These are phyloP conservation scores for Pachycephala philippinensis DNA, from an alignment of 2,113 vertebrate genomes.

Conservation along the genomic window DNA sequence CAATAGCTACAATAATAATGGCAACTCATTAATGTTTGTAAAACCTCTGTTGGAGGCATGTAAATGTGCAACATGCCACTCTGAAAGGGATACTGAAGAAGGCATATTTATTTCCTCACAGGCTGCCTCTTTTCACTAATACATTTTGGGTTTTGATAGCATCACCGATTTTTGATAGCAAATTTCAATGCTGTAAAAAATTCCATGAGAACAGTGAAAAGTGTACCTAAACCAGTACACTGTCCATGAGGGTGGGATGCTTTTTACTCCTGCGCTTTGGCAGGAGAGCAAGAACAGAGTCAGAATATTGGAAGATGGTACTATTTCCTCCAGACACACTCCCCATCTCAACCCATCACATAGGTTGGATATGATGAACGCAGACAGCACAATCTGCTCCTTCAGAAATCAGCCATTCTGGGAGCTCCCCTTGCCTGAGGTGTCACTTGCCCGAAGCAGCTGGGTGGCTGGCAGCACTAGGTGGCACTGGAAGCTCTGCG, in stretches of 20 bases:
- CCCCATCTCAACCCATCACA: background rate
- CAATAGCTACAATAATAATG: background rate
- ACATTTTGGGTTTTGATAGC: background rate
- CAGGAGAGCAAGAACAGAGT: background rate
- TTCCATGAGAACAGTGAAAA: background rate
- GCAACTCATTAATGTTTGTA: background rate
- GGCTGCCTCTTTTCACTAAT: background rate
- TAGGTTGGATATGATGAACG: background rate
- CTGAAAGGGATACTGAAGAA: background rate
- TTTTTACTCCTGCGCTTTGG: too few relatives aligned
- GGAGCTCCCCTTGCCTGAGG: rapidly evolving
- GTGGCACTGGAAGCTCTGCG: slow-evolving; percentile 15
- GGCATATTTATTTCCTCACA: background rate
- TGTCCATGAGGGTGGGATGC: background rate
- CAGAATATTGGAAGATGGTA: background rate
- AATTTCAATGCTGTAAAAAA: background rate
- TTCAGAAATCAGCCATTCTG: background rate
- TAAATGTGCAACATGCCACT: background rate
- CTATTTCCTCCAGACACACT: background rate
- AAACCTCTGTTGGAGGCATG: background rate
- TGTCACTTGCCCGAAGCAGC: background rate
- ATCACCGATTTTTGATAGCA: background rate
- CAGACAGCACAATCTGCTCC: background rate
- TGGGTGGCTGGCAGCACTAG: slow-evolving; percentile 1
- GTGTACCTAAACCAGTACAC: background rate